phyloP scores from a whole-genome alignment of 1,140 invertebrate species.

The Meloidogyne chitwoodi region DNA sequence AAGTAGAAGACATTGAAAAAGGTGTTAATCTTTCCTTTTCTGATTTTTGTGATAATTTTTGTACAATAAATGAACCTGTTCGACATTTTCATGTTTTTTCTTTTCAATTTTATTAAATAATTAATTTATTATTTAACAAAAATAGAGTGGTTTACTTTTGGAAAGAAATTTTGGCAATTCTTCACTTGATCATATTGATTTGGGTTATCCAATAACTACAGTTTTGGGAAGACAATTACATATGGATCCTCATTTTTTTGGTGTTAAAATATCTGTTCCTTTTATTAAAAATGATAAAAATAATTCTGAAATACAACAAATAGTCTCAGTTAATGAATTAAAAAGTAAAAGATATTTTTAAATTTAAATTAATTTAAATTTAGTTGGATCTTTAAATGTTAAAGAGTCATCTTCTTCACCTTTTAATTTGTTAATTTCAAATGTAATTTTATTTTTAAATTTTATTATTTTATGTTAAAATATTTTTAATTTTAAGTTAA shows the following conservation, averaged over 20 bases:
- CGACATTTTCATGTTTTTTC: slow-evolving; percentile 58
- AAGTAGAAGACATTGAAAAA: slow-evolving; percentile 36
- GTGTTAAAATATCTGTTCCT: slow-evolving; percentile 45
- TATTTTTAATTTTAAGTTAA: slow-evolving; percentile 2
- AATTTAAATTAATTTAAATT: background rate
- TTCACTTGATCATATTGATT: slow-evolving; percentile 48
- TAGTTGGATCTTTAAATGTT: background rate
- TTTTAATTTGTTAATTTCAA: background rate
- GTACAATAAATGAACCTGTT: slow-evolving; percentile 55
- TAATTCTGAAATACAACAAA: background rate
- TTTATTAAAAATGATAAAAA: background rate
- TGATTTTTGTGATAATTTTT: slow-evolving; percentile 55
- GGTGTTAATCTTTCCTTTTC: slow-evolving; percentile 39
- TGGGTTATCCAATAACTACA: slow-evolving; percentile 58
- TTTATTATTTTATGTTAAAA: background rate
- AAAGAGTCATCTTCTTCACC: background rate
- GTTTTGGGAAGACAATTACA: slow-evolving; percentile 51
- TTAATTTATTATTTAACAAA: slow-evolving; percentile 3
- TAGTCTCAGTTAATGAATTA: background rate
- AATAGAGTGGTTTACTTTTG: slow-evolving; percentile 43
- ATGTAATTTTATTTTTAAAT: background rate
- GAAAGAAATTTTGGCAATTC: slow-evolving; percentile 40
- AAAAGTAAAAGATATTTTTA: slow-evolving; percentile 5
- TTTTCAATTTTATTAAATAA: background rate
- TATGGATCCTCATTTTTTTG: slow-evolving; percentile 59